phyloP scores from a whole-genome alignment of 1,140 invertebrate species.

The Coelopa frigida region DNA sequence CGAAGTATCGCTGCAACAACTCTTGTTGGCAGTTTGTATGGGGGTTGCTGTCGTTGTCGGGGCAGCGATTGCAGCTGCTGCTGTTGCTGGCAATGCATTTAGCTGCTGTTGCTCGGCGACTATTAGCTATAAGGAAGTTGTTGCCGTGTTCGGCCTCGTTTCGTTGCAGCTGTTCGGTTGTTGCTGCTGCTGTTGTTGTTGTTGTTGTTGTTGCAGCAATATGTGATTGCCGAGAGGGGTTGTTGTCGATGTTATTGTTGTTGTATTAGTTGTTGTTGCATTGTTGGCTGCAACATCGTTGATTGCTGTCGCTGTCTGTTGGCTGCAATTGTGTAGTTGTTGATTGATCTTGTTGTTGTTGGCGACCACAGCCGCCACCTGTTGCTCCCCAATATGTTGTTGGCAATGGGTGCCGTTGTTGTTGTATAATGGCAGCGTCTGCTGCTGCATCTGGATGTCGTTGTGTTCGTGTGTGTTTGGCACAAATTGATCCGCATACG shows the following conservation, averaged over 20 bases:
- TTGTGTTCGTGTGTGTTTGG: constrained; percentile 29
- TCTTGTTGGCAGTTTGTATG: too few relatives aligned
- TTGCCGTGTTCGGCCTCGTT: too few relatives aligned
- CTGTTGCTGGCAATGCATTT: not conserved
- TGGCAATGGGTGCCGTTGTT: constrained; percentile 8
- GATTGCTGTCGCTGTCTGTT: constrained; percentile 11
- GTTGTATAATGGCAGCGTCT: not conserved
- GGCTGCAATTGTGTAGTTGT: constrained; percentile 22
- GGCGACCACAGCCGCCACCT: constrained; percentile 25
- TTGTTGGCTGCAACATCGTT: constrained; percentile 1
- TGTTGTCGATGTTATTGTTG: constrained; percentile 5
- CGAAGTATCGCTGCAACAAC: too few relatives aligned
- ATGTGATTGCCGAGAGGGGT: constrained; percentile 4
- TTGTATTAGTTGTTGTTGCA: not conserved
- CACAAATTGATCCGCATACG: constrained; percentile 44
- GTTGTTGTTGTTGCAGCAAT: constrained; percentile 8
- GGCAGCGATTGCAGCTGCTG: too few relatives aligned
- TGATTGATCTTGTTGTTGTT: constrained; percentile 44
- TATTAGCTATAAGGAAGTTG: too few relatives aligned
- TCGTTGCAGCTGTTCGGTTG: constrained; percentile 14
- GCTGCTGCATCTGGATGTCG: constrained; percentile 17
- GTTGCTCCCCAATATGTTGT: not conserved
- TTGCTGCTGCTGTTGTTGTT: constrained; percentile 22
- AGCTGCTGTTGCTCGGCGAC: not conserved
- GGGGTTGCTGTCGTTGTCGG: too few relatives aligned